These are phyloP conservation scores for Cygnus olor DNA, from an alignment of 2,797 vertebrate genomes.

Conservation along the genomic window DNA sequence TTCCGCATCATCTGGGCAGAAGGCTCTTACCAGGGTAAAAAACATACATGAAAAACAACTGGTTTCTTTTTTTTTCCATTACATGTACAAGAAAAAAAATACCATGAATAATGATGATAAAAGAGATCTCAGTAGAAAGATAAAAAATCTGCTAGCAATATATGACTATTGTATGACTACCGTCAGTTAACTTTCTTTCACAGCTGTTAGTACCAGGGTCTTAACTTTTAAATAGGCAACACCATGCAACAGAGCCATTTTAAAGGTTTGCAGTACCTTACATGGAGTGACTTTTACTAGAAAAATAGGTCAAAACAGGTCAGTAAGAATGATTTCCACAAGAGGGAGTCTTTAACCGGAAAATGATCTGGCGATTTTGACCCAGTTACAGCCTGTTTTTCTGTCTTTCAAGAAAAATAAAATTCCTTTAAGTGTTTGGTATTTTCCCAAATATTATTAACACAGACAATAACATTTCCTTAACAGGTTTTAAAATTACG, in stretches of 20 bases:
- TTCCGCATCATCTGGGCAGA: background rate
- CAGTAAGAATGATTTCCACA: slow-evolving; percentile 47
- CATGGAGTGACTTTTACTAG: slow-evolving; percentile 23
- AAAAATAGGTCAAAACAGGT: slow-evolving; percentile 48
- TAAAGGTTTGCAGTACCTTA: background rate
- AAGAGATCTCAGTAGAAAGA: background rate
- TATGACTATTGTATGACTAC: background rate
- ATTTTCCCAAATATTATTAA: background rate
- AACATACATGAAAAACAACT: background rate
- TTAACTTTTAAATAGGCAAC: background rate
- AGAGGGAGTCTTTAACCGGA: slow-evolving; percentile 44
- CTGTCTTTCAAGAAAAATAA: background rate
- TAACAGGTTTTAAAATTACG: background rate
- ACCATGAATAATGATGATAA: background rate
- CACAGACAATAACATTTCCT: background rate
- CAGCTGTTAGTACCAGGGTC: background rate
- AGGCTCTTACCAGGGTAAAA: background rate
- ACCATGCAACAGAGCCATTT: fast-evolving
- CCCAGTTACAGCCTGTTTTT: background rate
- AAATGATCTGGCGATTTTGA: slow-evolving; percentile 15
- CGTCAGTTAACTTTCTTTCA: background rate
- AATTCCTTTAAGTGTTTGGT: background rate
- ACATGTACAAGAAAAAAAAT: background rate
- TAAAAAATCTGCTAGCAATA: background rate
- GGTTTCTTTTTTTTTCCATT: background rate